Base-by-base conservation (phyloP, 2,888 invertebrate genomes). In the Xylota segnis region DNA sequence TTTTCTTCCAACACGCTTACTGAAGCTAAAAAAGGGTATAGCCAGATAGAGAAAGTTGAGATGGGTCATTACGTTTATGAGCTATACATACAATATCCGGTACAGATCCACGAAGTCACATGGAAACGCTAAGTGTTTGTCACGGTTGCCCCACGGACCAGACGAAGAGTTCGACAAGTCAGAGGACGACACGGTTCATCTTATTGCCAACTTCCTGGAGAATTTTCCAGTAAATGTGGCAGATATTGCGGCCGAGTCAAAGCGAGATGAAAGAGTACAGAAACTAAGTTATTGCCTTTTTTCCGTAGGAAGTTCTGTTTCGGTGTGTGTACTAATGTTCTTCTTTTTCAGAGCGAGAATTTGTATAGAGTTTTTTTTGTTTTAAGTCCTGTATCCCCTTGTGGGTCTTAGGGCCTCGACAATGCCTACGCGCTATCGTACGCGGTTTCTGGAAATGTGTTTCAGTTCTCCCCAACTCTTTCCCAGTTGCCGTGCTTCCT, bases 1-100 rank as follows among this genome's bases (percentile, higher is more conserved):
- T 40, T 84, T 43, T 75, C 82, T 3, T 88, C 82, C 0, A 87
- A 87, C 52, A 87, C 83, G 12, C 32, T 87, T 12, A 84, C 63
- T 63, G 27, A 56, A 16, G 27, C 70, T 12, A 58, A 58, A 45
- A 59, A 45, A 7, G 29, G 37, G 12, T 65, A 50, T 23, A 18
- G 34, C 23, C 72, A 61, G 32, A 61, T 72, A 43, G 47, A 59
- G 59, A 71, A 59, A 71, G 59, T 86, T 83, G 37, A 52, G 83
- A 5, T 87, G 83, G 83, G 76, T 79, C 14, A 77, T 86, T 23
- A 10, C 40, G 6, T 47, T 83, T 16, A 70, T 75, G 58, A 37
- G 63, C 6, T 83, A 72, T 40, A 65, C n/a, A 4, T 83, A 71
- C 52, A 58, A 54, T 5, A 83, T 77, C 27, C 65, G 52, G 10